Conservation (phyloP, 2,113 vertebrate genomes). For the Corythaeola cristata region DNA sequence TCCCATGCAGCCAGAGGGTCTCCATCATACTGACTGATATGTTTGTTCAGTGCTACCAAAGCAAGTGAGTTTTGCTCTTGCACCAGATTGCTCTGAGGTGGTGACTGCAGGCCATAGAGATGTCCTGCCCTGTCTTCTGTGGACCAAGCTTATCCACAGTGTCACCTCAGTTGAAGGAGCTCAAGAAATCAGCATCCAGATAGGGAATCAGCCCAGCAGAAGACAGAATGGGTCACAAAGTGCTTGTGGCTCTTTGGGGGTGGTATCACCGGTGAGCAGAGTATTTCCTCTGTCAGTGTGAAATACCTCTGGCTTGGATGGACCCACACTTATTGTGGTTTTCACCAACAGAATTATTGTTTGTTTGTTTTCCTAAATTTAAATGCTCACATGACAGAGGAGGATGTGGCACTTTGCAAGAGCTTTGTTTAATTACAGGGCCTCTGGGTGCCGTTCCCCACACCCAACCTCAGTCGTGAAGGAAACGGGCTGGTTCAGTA, state of each 20-base stretch:
- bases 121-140: not conserved
- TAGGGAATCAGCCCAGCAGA: not conserved
- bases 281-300: not conserved
- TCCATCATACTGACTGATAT: not conserved
- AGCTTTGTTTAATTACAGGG: not conserved
- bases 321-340: not conserved
- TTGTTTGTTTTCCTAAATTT: not conserved
- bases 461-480: not conserved
- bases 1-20: not conserved
- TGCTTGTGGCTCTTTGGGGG: not conserved
- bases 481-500: not conserved
- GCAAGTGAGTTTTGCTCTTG: not conserved
- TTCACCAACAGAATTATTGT: not conserved
- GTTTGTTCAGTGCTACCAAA: not conserved
- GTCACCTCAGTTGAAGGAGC: not conserved
- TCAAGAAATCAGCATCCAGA: not conserved
- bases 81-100: not conserved
- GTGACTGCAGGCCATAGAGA: not conserved
- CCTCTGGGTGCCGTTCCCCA: not conserved
- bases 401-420: not conserved
- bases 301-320: not conserved
- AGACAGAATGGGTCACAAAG: not conserved
- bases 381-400: not conserved
- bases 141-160: not conserved
- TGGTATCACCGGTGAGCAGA: not conserved